Percentiles rank a stretch among this genome's conserved stretches.
Conservation (phyloP, 64 coral and sea anemone genomes). For the Hydrozoanthus tunicans region DNA sequence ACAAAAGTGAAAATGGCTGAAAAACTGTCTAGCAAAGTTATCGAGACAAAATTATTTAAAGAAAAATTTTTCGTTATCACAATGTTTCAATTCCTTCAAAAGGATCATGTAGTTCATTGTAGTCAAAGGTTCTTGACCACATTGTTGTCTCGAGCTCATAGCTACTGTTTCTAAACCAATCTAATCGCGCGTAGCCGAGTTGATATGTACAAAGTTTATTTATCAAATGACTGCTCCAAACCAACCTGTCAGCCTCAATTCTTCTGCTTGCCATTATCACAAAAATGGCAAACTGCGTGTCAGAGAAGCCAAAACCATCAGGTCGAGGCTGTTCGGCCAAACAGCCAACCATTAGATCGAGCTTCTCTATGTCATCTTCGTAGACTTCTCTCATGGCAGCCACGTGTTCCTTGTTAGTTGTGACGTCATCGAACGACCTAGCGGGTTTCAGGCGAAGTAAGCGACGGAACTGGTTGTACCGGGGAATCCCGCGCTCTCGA, state of each 20-base stretch:
- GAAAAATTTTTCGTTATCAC: no score
- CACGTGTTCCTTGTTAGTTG: constrained; percentile 69
- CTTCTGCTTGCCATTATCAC: constrained; percentile 82
- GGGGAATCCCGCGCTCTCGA: constrained; percentile 81
- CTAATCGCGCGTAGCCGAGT: no score
- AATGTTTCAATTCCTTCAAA: no score
- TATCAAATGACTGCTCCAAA: no score
- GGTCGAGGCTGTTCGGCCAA: constrained; percentile 86
- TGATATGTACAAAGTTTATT: no score
- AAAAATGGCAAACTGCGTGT: constrained; percentile 82
- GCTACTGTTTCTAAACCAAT: no score
- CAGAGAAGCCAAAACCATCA: constrained; percentile 81
- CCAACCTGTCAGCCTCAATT: constrained; percentile 73
- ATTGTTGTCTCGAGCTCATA: no score
- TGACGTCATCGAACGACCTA: constrained; percentile 70
- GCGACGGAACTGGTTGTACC: constrained; percentile 83
- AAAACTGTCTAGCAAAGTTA: no score
- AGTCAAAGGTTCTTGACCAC: no score
- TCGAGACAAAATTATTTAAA: no score
- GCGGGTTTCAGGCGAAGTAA: constrained; percentile 68
- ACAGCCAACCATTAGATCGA: constrained; percentile 84
- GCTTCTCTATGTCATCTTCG: constrained; percentile 69
- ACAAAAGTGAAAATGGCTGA: no score
- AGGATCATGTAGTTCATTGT: no score
- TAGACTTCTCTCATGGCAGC: constrained; percentile 70